A percentile compares a stretch with the other conserved stretches of the same genome.
phyloP scores from a whole-genome alignment of 2,113 vertebrate genomes.

The Piprites chloris region DNA sequence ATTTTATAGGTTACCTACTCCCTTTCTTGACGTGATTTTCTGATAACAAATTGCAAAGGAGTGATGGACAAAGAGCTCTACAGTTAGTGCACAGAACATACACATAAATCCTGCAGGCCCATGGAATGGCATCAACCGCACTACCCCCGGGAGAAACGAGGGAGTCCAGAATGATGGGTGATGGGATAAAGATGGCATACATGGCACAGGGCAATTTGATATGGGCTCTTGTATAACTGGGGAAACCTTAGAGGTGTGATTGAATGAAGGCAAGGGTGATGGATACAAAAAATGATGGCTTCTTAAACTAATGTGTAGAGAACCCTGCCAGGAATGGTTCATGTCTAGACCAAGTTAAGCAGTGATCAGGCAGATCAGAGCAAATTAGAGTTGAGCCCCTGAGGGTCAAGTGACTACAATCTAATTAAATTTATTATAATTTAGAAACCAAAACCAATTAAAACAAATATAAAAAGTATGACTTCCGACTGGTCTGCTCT shows the following conservation, averaged over 20 bases:
- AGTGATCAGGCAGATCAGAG: conserved; percentile 45
- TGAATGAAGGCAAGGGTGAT: conserved; percentile 55
- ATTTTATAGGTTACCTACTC: background rate
- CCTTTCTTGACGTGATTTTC: background rate
- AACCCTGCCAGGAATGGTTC: conserved; percentile 71
- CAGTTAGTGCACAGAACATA: background rate
- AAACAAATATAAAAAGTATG: conserved; percentile 58
- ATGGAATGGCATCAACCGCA: background rate
- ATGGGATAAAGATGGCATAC: conserved; percentile 59
- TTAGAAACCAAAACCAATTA: conserved; percentile 64
- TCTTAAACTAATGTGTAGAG: conserved; percentile 67
- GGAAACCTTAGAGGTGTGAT: conserved; percentile 54
- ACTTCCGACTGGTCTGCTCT: conserved; percentile 39
- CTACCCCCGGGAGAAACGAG: background rate
- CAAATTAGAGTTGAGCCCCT: conserved; percentile 62
- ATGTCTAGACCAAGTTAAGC: conserved; percentile 61
- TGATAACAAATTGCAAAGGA: background rate
- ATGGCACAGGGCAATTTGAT: background rate
- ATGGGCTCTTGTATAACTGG: background rate
- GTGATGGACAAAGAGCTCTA: background rate
- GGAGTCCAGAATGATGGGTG: conserved; percentile 1
- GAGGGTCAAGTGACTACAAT: conserved; percentile 56
- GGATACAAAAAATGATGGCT: conserved; percentile 63
- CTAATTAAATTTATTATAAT: conserved; percentile 70
- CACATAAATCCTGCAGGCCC: background rate